These are phyloP conservation scores for Drosophila micromelanica DNA, from an alignment of 1,140 invertebrate genomes.

Conservation along the genomic window DNA sequence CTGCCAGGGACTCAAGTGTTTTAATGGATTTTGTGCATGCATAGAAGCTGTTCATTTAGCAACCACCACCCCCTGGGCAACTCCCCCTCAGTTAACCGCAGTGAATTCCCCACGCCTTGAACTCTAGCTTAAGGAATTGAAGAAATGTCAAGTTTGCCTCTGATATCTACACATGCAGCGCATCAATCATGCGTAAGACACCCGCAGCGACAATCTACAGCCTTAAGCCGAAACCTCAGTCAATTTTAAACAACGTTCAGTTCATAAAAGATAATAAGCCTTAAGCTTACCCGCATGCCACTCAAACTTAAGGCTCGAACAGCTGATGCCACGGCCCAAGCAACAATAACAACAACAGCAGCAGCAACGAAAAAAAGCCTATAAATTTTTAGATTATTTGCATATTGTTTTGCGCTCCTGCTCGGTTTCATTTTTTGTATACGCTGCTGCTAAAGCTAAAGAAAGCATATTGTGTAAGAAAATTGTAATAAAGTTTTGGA, in stretches of 20 bases:
- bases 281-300: constrained; percentile 69
- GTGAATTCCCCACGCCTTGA: constrained; percentile 33
- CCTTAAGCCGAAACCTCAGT: constrained; percentile 39
- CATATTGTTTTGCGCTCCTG: constrained; percentile 60
- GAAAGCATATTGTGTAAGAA: not conserved
- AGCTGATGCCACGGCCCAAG: constrained; percentile 28
- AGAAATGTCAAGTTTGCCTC: constrained; percentile 73
- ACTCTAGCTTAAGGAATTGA: constrained; percentile 39
- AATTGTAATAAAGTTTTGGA: too few species aligned
- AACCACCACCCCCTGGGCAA: too few species aligned
- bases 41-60: constrained; percentile 49
- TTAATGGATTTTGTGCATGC: constrained; percentile 72
- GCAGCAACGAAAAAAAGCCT: constrained; percentile 57
- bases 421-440: constrained; percentile 5
- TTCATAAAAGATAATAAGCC: constrained; percentile 81
- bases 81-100: too few species aligned
- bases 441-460: not conserved
- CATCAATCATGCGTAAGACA: constrained; percentile 65
- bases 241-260: constrained; percentile 63
- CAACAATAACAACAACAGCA: constrained; percentile 34
- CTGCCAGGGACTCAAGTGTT: constrained; percentile 71
- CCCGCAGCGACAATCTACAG: constrained; percentile 35
- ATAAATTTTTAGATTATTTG: constrained; percentile 83
- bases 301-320: constrained; percentile 56
- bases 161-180: constrained; percentile 52